Evolutionary conservation across 2,888 invertebrate species (phyloP).

Genomic region (Acronicta psi): DNA sequence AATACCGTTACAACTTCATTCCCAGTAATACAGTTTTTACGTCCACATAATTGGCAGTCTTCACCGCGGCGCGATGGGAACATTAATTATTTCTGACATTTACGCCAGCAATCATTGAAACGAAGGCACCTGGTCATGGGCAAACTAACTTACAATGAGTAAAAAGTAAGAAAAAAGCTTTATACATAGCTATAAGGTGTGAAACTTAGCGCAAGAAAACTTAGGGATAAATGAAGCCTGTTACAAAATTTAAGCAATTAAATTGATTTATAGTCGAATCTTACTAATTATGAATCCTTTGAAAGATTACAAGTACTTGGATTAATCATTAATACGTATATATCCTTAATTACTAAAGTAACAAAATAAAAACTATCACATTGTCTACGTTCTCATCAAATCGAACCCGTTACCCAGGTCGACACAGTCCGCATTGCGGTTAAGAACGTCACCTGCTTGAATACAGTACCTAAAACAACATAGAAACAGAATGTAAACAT

Average conservation of each 20-base stretch:
- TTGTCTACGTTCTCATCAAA: neutral
- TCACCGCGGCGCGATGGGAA: constrained; percentile 20
- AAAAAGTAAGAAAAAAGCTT: constrained; percentile 11
- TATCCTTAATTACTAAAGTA: too few relatives aligned
- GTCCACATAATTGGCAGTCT: constrained; percentile 18
- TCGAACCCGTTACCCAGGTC: constrained; percentile 9
- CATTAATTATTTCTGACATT: constrained; percentile 52
- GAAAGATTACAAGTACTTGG: too few relatives aligned
- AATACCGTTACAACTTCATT: constrained; percentile 31
- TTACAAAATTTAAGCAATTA: too few relatives aligned
- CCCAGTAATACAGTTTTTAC: constrained; percentile 37
- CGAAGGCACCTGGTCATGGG: constrained; percentile 33
- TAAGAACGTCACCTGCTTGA: neutral
- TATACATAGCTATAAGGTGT: constrained; percentile 8
- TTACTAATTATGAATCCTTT: neutral
- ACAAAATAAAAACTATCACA: neutral
- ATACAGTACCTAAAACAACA: constrained; percentile 1
- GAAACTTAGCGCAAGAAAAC: neutral
- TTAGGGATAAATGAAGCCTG: neutral
- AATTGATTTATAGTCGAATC: too few relatives aligned
- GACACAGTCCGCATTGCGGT: constrained; percentile 26
- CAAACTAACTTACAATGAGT: constrained; percentile 9
- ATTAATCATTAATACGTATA: too few relatives aligned
- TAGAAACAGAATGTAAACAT: constrained; percentile 2
- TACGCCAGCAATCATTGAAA: constrained; percentile 43